phyloP scores from a whole-genome alignment of 2,113 vertebrate genomes.

The Bos taurus region DNA sequence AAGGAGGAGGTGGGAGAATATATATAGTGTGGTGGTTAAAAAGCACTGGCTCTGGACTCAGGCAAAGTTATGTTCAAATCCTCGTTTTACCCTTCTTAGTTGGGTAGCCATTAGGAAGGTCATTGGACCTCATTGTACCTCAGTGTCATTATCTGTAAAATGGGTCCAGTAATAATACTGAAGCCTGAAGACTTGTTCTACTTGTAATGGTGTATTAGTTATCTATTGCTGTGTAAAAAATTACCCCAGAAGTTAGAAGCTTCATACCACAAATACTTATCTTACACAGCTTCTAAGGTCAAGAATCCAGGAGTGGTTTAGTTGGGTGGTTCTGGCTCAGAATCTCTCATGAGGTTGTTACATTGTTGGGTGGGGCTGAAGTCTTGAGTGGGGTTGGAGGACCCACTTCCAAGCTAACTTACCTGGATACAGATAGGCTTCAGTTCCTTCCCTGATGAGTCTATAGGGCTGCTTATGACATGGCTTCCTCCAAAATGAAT shows the following conservation, averaged over 20 bases:
- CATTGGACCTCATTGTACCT: not conserved
- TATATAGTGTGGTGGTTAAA: not conserved
- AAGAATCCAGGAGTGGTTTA: not conserved
- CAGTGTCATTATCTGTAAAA: not conserved
- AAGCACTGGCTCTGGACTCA: not conserved
- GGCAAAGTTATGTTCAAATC: not conserved
- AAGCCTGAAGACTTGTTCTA: not conserved
- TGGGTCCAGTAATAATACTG: not conserved
- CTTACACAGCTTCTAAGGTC: not conserved
- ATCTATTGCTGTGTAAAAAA: not conserved
- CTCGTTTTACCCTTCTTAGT: not conserved
- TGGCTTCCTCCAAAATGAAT: not conserved
- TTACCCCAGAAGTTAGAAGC: not conserved
- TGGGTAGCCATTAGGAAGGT: not conserved
- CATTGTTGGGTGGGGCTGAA: not conserved
- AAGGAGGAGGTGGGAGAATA: not conserved
- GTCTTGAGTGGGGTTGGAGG: not conserved
- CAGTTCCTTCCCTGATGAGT: not conserved
- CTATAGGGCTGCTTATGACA: not conserved
- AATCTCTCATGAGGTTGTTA: not conserved
- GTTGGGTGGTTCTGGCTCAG: not conserved
- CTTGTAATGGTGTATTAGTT: not conserved
- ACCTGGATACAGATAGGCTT: not conserved
- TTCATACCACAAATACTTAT: not conserved
- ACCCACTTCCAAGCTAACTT: not conserved